These are phyloP conservation scores for Drosophila pseudoananassae DNA, from an alignment of 1,140 invertebrate species.

Conservation along the genomic window DNA sequence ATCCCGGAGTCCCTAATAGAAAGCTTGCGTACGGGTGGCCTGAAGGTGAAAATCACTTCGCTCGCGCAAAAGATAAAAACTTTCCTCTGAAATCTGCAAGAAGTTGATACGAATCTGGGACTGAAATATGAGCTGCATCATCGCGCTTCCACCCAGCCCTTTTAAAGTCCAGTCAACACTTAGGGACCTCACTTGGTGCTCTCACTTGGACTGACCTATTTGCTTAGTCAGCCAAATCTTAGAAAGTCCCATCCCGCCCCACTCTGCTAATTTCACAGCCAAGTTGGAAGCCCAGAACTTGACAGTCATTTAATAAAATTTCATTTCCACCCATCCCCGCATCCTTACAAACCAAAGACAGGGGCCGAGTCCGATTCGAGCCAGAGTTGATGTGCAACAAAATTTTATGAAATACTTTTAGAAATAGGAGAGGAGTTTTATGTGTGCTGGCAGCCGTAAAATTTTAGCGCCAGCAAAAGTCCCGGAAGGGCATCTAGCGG, in stretches of 20 bases:
- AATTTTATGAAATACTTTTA: constrained; percentile 79
- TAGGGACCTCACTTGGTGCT: not conserved
- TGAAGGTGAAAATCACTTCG: constrained; percentile 6
- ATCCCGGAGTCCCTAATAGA: not conserved
- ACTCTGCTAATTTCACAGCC: constrained; percentile 51
- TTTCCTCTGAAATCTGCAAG: constrained; percentile 15
- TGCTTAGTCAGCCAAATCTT: constrained; percentile 27
- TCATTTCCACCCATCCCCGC: constrained; percentile 52
- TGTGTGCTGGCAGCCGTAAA: constrained; percentile 69
- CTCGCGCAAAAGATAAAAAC: constrained; percentile 14
- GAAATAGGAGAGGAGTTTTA: constrained; percentile 63
- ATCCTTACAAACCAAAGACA: not conserved
- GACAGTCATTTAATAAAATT: constrained; percentile 77
- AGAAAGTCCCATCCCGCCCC: not conserved
- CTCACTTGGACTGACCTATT: constrained; percentile 27
- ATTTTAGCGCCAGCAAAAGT: constrained; percentile 80
- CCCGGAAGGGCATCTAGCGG: constrained; percentile 57
- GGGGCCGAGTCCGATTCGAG: constrained; percentile 41
- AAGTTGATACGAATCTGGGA: not conserved
- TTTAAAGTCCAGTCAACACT: not conserved
- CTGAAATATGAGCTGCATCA: constrained; percentile 31
- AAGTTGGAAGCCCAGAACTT: constrained; percentile 58
- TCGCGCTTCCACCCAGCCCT: not conserved
- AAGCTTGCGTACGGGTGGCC: not conserved
- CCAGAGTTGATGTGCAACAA: constrained; percentile 61